Evolutionary conservation across 2,113 vertebrate genomes (phyloP).

Genomic region (Bagarius yarrelli): DNA sequence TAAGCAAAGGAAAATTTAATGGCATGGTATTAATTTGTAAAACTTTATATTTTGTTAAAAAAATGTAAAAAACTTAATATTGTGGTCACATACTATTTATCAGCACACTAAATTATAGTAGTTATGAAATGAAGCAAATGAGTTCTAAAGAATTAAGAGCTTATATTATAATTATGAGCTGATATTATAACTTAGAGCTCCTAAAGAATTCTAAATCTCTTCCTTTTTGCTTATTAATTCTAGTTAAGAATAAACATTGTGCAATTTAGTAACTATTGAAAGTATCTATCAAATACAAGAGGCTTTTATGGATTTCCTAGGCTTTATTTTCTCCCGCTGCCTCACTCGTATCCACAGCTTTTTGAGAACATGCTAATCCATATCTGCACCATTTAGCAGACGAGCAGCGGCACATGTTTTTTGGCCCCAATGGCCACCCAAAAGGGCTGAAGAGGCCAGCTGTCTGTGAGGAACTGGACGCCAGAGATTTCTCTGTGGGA

Average conservation of each 20-base stretch:
- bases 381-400: slow-evolving; percentile 60
- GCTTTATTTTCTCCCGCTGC: slow-evolving; percentile 47
- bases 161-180: not conserved
- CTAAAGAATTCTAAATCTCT: no score
- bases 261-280: slow-evolving; percentile 15
- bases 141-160: not conserved
- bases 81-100: not conserved
- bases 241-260: not conserved
- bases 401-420: slow-evolving; percentile 54
- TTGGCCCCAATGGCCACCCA: slow-evolving; percentile 48
- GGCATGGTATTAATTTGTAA: not conserved
- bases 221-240: not conserved
- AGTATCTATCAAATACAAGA: not conserved
- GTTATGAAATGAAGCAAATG: not conserved
- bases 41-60: not conserved
- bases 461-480: slow-evolving; percentile 68
- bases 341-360: slow-evolving; percentile 58
- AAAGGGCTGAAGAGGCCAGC: slow-evolving; percentile 57
- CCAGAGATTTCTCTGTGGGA: slow-evolving; percentile 45
- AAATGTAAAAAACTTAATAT: not conserved
- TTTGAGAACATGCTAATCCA: slow-evolving; percentile 62
- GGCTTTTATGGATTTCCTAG: not conserved
- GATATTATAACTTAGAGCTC: not conserved
- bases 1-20: not conserved
- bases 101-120: not conserved